Evolutionary conservation across 1,140 invertebrate species (phyloP).

Genomic region (Phocides pigmalion): DNA sequence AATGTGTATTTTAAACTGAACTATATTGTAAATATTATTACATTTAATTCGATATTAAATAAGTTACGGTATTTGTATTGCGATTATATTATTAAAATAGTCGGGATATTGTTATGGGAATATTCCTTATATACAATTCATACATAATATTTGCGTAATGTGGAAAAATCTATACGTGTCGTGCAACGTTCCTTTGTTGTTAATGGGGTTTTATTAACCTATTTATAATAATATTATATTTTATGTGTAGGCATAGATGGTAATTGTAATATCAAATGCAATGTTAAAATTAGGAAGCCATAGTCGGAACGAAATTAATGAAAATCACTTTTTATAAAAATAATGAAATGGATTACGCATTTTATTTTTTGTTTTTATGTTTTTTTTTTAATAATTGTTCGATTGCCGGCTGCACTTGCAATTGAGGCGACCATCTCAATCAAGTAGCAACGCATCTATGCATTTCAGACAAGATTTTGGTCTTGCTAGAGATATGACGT

Average conservation of each 20-base stretch:
- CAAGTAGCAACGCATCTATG: too few relatives aligned
- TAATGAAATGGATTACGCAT: constrained; percentile 54
- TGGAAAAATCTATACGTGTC: constrained; percentile 61
- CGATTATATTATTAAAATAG: constrained; percentile 53
- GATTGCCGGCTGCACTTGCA: too few relatives aligned
- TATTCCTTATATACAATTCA: constrained; percentile 63
- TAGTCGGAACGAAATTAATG: constrained; percentile 33
- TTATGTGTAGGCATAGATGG: constrained; percentile 59
- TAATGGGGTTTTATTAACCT: constrained; percentile 64
- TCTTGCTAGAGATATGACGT: too few relatives aligned
- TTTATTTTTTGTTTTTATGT: constrained; percentile 37
- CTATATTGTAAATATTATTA: constrained; percentile 60
- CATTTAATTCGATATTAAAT: constrained; percentile 57
- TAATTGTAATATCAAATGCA: constrained; percentile 46
- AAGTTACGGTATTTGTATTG: constrained; percentile 71
- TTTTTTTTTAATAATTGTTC: too few relatives aligned
- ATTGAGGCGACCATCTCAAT: too few relatives aligned
- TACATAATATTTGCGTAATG: constrained; percentile 54
- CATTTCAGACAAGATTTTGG: too few relatives aligned
- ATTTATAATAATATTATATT: constrained; percentile 54
- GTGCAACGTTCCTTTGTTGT: constrained; percentile 72
- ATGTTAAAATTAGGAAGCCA: constrained; percentile 13
- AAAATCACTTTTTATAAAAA: constrained; percentile 51
- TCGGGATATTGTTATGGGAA: constrained; percentile 41
- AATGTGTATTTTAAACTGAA: constrained; percentile 40